These are phyloP conservation scores for Spongia lamella DNA, from an alignment of 37 sponge, comb jelly and placozoan species.

Conservation along the genomic window DNA sequence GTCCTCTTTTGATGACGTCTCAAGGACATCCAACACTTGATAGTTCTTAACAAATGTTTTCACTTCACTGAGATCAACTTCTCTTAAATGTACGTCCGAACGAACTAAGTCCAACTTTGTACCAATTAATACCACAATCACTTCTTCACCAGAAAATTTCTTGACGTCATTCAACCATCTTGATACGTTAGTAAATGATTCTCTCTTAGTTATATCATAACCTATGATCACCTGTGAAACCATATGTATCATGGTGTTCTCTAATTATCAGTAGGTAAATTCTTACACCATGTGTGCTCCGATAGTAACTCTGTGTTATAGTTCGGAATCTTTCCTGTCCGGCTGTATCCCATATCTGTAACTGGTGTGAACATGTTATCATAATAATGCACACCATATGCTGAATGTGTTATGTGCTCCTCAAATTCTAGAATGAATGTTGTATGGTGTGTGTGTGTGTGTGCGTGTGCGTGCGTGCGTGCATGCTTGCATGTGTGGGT, in stretches of 20 bases:
- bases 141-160: slow-evolving; percentile 53
- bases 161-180: slow-evolving; percentile 89
- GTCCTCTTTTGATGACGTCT: slow-evolving; percentile 70
- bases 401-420: too few relatives aligned
- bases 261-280: neutral
- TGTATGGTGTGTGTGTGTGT: too few relatives aligned
- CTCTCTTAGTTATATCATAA: slow-evolving; percentile 82
- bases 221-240: slow-evolving; percentile 37
- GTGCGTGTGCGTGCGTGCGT: too few relatives aligned
- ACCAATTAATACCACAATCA: slow-evolving; percentile 40
- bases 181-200: slow-evolving; percentile 64
- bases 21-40: slow-evolving; percentile 40
- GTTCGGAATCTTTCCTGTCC: slow-evolving; percentile 91
- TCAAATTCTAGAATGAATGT: too few relatives aligned
- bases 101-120: slow-evolving; percentile 55
- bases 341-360: slow-evolving; percentile 93
- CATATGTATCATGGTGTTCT: too few relatives aligned
- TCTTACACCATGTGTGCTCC: slow-evolving; percentile 77
- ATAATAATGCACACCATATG: too few relatives aligned
- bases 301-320: slow-evolving; percentile 89
- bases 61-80: slow-evolving; percentile 33
- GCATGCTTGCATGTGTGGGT: too few relatives aligned
- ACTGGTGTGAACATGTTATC: slow-evolving; percentile 22
- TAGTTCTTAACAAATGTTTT: slow-evolving; percentile 14
- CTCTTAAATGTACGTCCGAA: slow-evolving; percentile 1